Percentiles rank a stretch among this genome's conserved stretches.
phyloP scores from a whole-genome alignment of 2,113 vertebrate species.

The Chamaea fasciata region DNA sequence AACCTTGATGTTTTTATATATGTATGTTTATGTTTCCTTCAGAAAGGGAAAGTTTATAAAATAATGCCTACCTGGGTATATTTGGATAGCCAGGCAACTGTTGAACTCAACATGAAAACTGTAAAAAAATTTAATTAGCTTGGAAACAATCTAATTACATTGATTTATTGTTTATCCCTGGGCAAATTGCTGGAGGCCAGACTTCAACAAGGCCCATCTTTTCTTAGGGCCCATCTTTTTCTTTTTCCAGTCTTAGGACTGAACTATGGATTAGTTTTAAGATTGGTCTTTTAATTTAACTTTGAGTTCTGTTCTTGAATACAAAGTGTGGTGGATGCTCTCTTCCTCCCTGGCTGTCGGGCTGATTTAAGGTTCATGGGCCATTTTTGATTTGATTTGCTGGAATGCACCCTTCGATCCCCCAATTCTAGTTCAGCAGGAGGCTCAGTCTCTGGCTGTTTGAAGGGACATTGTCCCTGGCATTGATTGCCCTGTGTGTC shows the following conservation, averaged over 20 bases:
- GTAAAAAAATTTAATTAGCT: not conserved
- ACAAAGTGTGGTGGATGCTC: fast-evolving
- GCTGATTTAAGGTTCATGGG: not conserved
- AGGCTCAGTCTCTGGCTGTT: not conserved
- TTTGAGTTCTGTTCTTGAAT: not conserved
- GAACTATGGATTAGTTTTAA: not conserved
- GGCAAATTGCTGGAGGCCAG: not conserved
- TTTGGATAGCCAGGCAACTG: not conserved
- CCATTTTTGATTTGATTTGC: not conserved
- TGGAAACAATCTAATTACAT: not conserved
- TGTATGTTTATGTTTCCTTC: constrained; percentile 11
- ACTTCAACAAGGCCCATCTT: not conserved
- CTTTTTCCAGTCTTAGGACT: not conserved
- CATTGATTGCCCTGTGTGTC: fast-evolving
- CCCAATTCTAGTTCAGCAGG: not conserved
- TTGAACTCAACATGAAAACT: not conserved
- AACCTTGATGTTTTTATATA: constrained; percentile 11
- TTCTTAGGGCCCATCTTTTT: not conserved
- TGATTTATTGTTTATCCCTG: not conserved
- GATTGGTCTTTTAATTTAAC: not conserved
- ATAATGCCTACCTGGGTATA: not conserved
- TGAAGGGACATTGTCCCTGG: not conserved
- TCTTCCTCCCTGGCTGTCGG: not conserved
- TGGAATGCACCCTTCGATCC: not conserved
- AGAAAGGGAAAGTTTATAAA: constrained; percentile 10